Base-by-base conservation (phyloP, 2,888 invertebrate genomes). In the Thyatira batis region DNA sequence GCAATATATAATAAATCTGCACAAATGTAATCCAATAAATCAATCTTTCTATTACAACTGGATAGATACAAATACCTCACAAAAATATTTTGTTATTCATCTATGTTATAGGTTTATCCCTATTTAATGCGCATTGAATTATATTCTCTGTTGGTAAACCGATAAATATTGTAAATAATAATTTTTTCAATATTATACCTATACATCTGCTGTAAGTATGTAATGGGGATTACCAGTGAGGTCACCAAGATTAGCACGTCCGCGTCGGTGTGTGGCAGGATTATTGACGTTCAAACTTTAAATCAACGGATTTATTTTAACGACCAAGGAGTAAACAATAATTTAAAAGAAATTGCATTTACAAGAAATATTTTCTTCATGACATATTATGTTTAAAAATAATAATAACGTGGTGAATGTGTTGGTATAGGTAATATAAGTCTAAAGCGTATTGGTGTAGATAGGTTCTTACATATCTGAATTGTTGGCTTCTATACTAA, bases 251-350 rank as follows among this genome's bases (percentile, higher is more conserved):
- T 64, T 64, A 65, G 57, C 57, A 8, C 39, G 11, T 17, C 39
- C 39, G 17, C 39, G 39, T 39, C 39, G 5, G 39, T 17, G 5
- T 13, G 4, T 4, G 53, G 52, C 55, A 55, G 52, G 57, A 60
- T 55, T 51, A 60, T 54, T 59, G 62, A 60, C 58, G 57, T 39
- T 57, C 57, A 52, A 59, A 61, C 59, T 53, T 60, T 62, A 59
- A 63, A 58, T 57, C 61, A 55, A 64, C 68, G 65, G 59, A 62
- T 64, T 71, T 61, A 51, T 46, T 71, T 80, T 80, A 78, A 79
- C 71, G 80, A 79, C 51, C 51, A 53, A 58, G 55, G 58, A 58
- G 73, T 67, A 67, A 64, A 62, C 55, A 60, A 49, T 43, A 17
- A 17, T n/a, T 5, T 17, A 39, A 11, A n/a, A n/a, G n/a, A n/a